Evolutionary conservation across 2,888 invertebrate species (phyloP).

Genomic region (Oligia latruncula): DNA sequence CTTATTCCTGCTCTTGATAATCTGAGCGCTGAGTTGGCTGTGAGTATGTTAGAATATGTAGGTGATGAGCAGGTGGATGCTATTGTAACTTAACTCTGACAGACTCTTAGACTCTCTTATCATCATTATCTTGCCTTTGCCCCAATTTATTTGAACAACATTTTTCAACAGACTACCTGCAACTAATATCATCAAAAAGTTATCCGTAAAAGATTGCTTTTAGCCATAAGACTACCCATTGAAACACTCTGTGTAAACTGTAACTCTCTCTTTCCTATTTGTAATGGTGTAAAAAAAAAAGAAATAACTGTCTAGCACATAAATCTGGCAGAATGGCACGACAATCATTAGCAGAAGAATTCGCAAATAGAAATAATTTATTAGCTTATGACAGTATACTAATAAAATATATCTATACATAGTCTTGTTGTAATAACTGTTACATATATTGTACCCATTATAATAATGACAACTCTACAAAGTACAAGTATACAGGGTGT

Average conservation of each 20-base stretch:
- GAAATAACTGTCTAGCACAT: not conserved
- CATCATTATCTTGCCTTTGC: not conserved
- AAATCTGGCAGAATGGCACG: too few species aligned
- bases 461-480: not conserved
- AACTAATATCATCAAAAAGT: not conserved
- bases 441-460: not conserved
- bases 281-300: not conserved
- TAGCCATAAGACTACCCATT: not conserved
- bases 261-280: not conserved
- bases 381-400: too few species aligned
- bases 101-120: not conserved
- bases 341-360: not conserved
- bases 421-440: not conserved
- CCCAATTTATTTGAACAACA: not conserved
- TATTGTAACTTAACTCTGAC: not conserved
- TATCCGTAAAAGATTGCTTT: not conserved
- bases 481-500: not conserved
- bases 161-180: not conserved
- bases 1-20: conserved; percentile 80
- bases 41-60: conserved; percentile 64
- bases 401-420: not conserved
- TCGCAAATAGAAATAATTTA: not conserved
- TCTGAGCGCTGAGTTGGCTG: conserved; percentile 76
- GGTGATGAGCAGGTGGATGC: not conserved
- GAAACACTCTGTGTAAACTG: not conserved